Evolutionary conservation across 1,140 invertebrate genomes (phyloP), one percentile per base, ranked within the genome.

Genomic region (Bombus consobrinus): DNA sequence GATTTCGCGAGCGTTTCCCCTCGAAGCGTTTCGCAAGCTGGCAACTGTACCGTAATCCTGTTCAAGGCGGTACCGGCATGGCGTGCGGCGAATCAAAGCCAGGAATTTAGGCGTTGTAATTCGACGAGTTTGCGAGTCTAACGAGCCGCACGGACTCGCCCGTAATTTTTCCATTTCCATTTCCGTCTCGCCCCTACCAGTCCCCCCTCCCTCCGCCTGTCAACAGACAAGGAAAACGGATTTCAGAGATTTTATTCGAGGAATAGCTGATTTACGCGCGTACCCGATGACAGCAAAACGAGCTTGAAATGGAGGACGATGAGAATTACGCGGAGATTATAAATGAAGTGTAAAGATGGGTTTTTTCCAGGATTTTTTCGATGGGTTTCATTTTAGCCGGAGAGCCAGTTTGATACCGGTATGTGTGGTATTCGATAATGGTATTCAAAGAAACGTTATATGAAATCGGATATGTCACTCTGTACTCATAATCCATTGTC

Each of bases 31-130:
- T 80, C 77, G 53, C 81, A 59, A 88, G 37, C 76, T 68, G n/a
- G n/a, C 32, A 43, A 34, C 39, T 88, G 84, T 73, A 39, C 66
- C 76, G 72, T 88, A 89, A 89, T 89, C 87, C 83, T 75, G 74
- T 86, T 88, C 75, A 77, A 83, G 87, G 62, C 75, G 71, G 82
- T 88, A 78, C 74, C n/a, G 47, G 59, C 77, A 73, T 69, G 59
- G 76, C 75, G 72, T 39, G 34, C 37, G 8, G 59, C 71, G 87
- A 88, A 88, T 88, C 87, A 88, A 87, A 86, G 87, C 43, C 74
- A 74, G 37, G 83, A 88, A 88, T 88, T 88, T 82, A 79, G 88
- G 47, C 88, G 87, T 88, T 71, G 84, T 73, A 74, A 77, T 82
- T 84, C 86, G 71, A 39, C 74, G 88, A 72, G 73, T 74, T 81